These are phyloP conservation scores for Cygnus olor DNA, from an alignment of 2,797 vertebrate genomes.

Conservation along the genomic window DNA sequence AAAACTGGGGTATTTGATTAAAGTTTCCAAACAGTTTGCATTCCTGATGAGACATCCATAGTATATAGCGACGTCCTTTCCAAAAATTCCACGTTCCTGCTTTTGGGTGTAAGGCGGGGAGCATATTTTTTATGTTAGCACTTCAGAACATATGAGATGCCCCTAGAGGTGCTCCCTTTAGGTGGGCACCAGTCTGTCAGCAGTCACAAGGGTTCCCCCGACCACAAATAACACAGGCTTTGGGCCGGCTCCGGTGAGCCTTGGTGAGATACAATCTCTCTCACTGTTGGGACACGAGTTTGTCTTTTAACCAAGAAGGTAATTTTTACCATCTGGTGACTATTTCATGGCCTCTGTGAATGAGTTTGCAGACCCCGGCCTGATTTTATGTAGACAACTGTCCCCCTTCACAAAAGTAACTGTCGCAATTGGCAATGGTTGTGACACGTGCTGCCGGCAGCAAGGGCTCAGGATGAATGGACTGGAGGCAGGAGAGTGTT, in stretches of 20 bases:
- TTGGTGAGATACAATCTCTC: not conserved
- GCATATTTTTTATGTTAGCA: not conserved
- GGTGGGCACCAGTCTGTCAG: not conserved
- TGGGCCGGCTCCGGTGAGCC: not conserved
- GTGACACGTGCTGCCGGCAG: conserved; percentile 15
- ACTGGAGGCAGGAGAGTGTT: not conserved
- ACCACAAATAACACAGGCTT: not conserved
- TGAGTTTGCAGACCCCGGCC: conserved; percentile 31
- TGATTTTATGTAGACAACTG: conserved; percentile 64
- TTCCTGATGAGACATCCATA: not conserved
- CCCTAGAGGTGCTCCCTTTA: not conserved
- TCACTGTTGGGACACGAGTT: not conserved
- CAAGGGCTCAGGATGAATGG: not conserved
- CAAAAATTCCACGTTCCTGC: not conserved
- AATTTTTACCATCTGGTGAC: conserved; percentile 61
- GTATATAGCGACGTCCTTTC: not conserved
- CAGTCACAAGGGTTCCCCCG: not conserved
- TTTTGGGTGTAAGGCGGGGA: not conserved
- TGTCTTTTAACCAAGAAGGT: conserved; percentile 43
- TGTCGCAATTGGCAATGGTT: conserved; percentile 49
- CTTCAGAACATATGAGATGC: not conserved
- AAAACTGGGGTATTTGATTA: not conserved
- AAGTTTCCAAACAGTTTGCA: not conserved
- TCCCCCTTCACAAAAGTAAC: conserved; percentile 63
- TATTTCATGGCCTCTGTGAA: conserved; percentile 42